A percentile compares a stretch with the other conserved stretches of the same genome.
Conservation (phyloP, 1,140 invertebrate species). For the Drusus annulatus region DNA sequence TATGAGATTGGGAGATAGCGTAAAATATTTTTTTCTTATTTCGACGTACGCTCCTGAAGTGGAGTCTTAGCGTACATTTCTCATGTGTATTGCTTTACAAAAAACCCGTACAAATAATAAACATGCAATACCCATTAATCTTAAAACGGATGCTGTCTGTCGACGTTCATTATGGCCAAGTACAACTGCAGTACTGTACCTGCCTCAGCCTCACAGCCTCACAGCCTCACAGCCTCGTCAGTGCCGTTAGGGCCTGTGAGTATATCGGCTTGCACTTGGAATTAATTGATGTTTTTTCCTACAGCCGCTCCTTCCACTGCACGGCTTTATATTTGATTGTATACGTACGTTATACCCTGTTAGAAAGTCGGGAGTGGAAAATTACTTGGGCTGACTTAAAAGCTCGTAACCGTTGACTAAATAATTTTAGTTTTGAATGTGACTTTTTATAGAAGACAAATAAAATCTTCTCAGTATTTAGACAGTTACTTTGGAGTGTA, state of each 20-base stretch:
- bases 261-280: slow-evolving; percentile 50
- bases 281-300: slow-evolving; percentile 57
- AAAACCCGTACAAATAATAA: slow-evolving; percentile 36
- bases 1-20: too few species aligned
- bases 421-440: not conserved
- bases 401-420: not conserved
- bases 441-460: not conserved
- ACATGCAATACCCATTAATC: slow-evolving; percentile 57
- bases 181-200: too few species aligned
- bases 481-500: too few species aligned
- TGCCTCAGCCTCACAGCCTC: too few species aligned
- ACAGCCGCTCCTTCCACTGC: not conserved
- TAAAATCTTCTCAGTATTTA: too few species aligned
- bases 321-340: not conserved
- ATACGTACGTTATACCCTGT: slow-evolving; percentile 1
- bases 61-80: not conserved
- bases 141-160: slow-evolving; percentile 27
- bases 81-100: slow-evolving; percentile 18
- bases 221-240: not conserved
- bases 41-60: not conserved
- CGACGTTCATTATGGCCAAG: slow-evolving; percentile 49
- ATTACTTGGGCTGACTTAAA: not conserved
- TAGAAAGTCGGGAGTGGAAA: slow-evolving; percentile 23
- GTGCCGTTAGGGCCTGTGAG: not conserved
- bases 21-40: too few species aligned